Evolutionary conservation across 2,797 vertebrate genomes (phyloP).

Genomic region (Vultur gryphus): DNA sequence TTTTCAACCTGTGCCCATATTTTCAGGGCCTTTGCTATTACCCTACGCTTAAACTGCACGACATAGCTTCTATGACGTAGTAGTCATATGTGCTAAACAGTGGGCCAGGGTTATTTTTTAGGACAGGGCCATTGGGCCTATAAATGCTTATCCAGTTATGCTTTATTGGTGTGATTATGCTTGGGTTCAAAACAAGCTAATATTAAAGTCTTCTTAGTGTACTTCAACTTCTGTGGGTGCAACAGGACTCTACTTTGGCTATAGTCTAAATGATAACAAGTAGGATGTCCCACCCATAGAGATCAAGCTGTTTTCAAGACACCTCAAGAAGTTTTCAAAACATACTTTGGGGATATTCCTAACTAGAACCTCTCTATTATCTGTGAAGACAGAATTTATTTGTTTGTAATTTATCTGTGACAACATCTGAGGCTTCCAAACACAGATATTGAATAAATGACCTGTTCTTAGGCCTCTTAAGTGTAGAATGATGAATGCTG

Average conservation of each 20-base stretch:
- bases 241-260: background rate
- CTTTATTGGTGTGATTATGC: background rate
- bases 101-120: background rate
- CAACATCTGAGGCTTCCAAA: background rate
- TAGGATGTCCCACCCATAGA: background rate
- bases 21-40: background rate
- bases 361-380: background rate
- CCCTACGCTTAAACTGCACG: background rate
- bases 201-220: background rate
- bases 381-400: background rate
- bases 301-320: background rate
- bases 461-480: background rate
- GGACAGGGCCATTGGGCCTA: background rate
- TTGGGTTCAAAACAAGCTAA: background rate
- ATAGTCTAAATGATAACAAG: background rate
- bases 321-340: background rate
- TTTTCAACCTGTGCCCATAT: background rate
- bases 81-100: background rate
- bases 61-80: background rate
- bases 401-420: background rate
- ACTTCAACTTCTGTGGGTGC: background rate
- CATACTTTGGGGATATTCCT: background rate
- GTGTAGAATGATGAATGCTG: background rate
- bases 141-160: background rate
- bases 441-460: background rate